These are phyloP conservation scores for Anoplopoma fimbria DNA, from an alignment of 2,113 vertebrate genomes.

Conservation along the genomic window DNA sequence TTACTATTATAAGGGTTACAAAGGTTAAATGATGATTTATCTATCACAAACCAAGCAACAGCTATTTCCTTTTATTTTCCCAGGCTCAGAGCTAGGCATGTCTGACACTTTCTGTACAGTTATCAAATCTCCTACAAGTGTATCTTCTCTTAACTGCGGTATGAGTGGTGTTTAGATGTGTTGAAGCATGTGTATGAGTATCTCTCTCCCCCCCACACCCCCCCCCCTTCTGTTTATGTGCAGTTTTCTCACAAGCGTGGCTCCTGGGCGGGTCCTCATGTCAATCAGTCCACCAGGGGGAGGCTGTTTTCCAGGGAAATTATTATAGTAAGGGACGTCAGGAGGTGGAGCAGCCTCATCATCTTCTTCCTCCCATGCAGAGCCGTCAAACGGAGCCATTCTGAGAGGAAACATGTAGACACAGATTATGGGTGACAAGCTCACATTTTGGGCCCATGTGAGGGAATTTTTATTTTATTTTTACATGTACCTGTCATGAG, in stretches of 20 bases:
- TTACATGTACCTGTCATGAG: slow-evolving; percentile 91
- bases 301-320: slow-evolving; percentile 97
- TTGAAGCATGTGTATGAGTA: background rate
- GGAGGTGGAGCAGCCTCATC: slow-evolving; percentile 87
- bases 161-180: slow-evolving; percentile 12
- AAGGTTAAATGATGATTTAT: background rate
- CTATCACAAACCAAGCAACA: background rate
- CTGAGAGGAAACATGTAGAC: slow-evolving; percentile 69
- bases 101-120: background rate
- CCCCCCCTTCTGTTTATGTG: slow-evolving; percentile 1
- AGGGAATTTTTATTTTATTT: no score
- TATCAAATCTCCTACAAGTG: background rate
- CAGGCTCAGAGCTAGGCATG: background rate
- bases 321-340: slow-evolving; percentile 97
- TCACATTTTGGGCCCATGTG: background rate
- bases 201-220: background rate
- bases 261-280: slow-evolving; percentile 88
- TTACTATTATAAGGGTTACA: background rate
- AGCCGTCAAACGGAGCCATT: slow-evolving; percentile 97
- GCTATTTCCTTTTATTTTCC: background rate
- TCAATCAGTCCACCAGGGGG: slow-evolving; percentile 95
- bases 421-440: background rate
- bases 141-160: background rate
- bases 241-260: slow-evolving; percentile 89
- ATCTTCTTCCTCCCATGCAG: slow-evolving; percentile 96